Conservation (phyloP, 2,888 invertebrate genomes). For the Furcula furcula region DNA sequence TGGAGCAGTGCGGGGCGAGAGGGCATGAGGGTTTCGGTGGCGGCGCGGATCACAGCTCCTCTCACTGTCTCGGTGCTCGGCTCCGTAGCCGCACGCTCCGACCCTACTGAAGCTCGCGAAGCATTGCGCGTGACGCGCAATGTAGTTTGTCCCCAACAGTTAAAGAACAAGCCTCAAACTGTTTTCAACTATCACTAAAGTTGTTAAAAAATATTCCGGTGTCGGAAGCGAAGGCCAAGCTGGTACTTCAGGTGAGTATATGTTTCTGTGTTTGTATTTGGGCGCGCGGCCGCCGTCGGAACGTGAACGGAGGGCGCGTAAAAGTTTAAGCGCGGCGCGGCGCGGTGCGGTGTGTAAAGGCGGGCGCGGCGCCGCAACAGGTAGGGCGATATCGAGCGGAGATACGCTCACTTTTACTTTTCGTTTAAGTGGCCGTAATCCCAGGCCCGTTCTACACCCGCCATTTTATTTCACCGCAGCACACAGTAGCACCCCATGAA, state of each 20-base stretch:
- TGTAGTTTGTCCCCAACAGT: conserved; percentile 44
- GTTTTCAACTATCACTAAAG: conserved; percentile 57
- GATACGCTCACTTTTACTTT: conserved; percentile 58
- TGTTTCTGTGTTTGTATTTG: conserved; percentile 22
- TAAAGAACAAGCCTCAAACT: conserved; percentile 54
- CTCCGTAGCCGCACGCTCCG: conserved; percentile 44
- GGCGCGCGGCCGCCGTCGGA: conserved; percentile 18
- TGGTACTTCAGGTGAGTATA: conserved; percentile 56
- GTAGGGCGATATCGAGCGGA: conserved; percentile 65
- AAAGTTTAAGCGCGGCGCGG: conserved; percentile 53
- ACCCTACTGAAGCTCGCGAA: conserved; percentile 31
- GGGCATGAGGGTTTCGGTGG: conserved; percentile 17
- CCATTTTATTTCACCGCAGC: conserved; percentile 51
- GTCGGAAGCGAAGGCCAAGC: conserved; percentile 40
- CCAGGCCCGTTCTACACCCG: conserved; percentile 45
- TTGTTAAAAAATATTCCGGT: conserved; percentile 50
- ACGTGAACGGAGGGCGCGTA: conserved; percentile 47
- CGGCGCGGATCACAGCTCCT: conserved; percentile 12
- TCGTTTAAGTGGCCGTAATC: conserved; percentile 51
- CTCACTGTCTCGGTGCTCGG: conserved; percentile 47
- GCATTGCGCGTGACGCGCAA: conserved; percentile 45
- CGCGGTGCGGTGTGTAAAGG: conserved; percentile 31
- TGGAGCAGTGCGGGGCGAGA: conserved; percentile 18
- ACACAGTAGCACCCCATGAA: conserved; percentile 11
- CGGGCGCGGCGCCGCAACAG: conserved; percentile 66